These are phyloP conservation scores for Percina caprodes DNA, from an alignment of 2,113 vertebrate genomes.

Conservation along the genomic window DNA sequence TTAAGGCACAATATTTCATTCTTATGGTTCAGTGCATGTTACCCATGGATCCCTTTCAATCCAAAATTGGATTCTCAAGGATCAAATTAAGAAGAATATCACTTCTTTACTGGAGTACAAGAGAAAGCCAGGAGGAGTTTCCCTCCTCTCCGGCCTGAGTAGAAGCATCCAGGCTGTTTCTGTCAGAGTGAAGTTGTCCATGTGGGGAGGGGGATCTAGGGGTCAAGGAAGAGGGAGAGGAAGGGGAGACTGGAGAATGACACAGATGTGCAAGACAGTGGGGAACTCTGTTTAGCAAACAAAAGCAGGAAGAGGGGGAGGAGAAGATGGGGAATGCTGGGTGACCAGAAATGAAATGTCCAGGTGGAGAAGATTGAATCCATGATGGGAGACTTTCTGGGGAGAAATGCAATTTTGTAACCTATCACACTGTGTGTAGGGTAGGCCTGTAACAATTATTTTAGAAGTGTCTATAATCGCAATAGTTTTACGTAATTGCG, in stretches of 20 bases:
- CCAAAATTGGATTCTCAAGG: background rate
- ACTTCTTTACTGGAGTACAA: background rate
- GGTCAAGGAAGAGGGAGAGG: conserved; percentile 47
- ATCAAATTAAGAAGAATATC: background rate
- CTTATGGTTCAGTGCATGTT: background rate
- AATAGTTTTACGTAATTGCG: no score
- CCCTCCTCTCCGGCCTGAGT: background rate
- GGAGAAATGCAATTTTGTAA: conserved; percentile 11
- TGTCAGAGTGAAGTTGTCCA: conserved; percentile 14
- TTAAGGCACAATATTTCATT: background rate
- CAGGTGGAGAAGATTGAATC: conserved; percentile 29
- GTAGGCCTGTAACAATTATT: no score
- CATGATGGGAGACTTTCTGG: conserved; percentile 16
- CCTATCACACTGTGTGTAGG: background rate
- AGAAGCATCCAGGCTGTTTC: conserved; percentile 4
- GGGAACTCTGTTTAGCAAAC: conserved; percentile 69
- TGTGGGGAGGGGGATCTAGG: background rate
- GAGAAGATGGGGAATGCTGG: conserved; percentile 15
- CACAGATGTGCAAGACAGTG: conserved; percentile 61
- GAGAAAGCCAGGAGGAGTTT: conserved; percentile 11
- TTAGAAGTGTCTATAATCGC: no score
- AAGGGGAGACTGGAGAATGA: conserved; percentile 56
- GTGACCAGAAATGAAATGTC: conserved; percentile 53
- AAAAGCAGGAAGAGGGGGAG: conserved; percentile 75
- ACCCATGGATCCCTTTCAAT: background rate